Conservation (phyloP, 1,140 invertebrate genomes). For the Ceratina calcarata region DNA sequence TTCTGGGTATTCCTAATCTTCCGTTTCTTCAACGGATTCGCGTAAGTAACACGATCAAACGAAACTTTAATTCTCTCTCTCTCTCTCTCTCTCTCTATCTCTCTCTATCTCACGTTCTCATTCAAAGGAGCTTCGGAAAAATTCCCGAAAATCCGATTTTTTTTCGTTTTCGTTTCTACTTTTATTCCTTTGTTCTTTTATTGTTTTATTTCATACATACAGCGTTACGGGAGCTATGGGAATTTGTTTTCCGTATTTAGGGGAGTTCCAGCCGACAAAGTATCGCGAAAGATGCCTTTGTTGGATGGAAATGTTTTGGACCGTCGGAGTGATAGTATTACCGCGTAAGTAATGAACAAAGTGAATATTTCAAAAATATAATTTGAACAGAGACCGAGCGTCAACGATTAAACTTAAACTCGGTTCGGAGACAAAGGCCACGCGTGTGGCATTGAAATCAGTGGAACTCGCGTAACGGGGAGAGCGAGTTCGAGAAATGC, state of each 20-base stretch:
- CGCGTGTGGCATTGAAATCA: background rate
- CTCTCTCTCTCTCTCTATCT: no score
- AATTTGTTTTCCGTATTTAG: constrained; percentile 88
- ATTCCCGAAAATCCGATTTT: background rate
- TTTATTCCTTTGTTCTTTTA: background rate
- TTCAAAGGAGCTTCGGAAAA: background rate
- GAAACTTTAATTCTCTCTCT: no score
- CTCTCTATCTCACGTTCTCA: background rate
- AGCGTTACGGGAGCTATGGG: constrained; percentile 89
- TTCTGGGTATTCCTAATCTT: constrained; percentile 88
- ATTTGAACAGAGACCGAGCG: no score
- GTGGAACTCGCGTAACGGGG: background rate
- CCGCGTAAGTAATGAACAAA: constrained; percentile 81
- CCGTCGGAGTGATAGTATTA: constrained; percentile 85
- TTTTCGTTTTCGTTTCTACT: constrained; percentile 7
- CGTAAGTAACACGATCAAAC: constrained; percentile 87
- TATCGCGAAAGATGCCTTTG: constrained; percentile 88
- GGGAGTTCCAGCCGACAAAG: constrained; percentile 88
- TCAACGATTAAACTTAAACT: background rate
- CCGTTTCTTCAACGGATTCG: constrained; percentile 91
- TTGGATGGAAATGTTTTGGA: constrained; percentile 92
- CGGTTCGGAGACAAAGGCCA: no score
- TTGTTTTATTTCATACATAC: constrained; percentile 39
- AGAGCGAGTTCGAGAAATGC: no score
- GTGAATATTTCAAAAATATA: no score